These are phyloP conservation scores for Oostethus manadensis DNA, from an alignment of 2,113 vertebrate genomes.

Conservation along the genomic window DNA sequence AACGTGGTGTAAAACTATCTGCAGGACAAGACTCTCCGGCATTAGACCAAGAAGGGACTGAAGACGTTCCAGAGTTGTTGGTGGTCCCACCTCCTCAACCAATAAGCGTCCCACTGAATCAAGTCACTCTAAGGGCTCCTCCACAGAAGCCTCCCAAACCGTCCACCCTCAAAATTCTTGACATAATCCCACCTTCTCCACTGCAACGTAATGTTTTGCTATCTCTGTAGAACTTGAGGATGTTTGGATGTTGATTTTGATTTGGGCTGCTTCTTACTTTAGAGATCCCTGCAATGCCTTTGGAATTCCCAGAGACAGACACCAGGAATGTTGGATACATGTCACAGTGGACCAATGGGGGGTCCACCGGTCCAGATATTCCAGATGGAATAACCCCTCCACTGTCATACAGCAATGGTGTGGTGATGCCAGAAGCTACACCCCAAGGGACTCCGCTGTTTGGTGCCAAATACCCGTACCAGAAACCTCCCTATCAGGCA, in stretches of 20 bases:
- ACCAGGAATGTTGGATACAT: slow-evolving; percentile 10
- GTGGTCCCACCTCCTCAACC: slow-evolving; percentile 51
- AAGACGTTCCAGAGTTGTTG: slow-evolving; percentile 24
- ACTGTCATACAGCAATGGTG: slow-evolving; percentile 18
- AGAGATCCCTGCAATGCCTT: slow-evolving; percentile 10
- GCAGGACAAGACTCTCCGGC: slow-evolving; percentile 38
- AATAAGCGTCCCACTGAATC: slow-evolving; percentile 60
- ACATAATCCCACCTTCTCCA: slow-evolving; percentile 14
- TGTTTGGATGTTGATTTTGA: not conserved
- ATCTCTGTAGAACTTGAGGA: not conserved
- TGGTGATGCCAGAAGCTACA: not conserved
- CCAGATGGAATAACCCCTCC: not conserved
- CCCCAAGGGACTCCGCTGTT: not conserved
- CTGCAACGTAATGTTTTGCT: slow-evolving; percentile 21
- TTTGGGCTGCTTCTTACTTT: not conserved
- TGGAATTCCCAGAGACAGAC: slow-evolving; percentile 26
- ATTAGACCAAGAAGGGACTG: slow-evolving; percentile 28
- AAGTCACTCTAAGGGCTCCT: slow-evolving; percentile 48
- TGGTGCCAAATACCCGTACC: not conserved
- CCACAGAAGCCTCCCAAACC: slow-evolving; percentile 71
- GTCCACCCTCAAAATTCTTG: slow-evolving; percentile 39
- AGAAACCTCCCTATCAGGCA: not conserved
- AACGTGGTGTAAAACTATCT: not conserved
- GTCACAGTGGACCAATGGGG: slow-evolving; percentile 22
- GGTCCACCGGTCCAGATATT: slow-evolving; percentile 5